phyloP scores from a whole-genome alignment of 2,888 invertebrate genomes.

The Pristionchus entomophagus region DNA sequence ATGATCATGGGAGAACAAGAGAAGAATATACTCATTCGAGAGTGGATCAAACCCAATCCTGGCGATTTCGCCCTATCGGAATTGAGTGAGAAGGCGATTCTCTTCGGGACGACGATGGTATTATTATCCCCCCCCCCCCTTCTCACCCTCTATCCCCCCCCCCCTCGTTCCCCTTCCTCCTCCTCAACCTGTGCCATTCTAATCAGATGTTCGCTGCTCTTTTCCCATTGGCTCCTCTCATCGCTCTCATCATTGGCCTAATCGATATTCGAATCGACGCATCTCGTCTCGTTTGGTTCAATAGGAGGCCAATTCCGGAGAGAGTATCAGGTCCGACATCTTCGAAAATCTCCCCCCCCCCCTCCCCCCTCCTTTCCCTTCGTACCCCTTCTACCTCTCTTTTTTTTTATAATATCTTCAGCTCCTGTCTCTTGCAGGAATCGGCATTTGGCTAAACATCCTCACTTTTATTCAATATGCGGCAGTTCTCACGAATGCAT shows the following conservation, averaged over 20 bases:
- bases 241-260: constrained; percentile 77
- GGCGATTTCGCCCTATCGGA: constrained; percentile 78
- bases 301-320: constrained; percentile 76
- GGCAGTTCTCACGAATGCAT: constrained; percentile 79
- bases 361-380: background rate
- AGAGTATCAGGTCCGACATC: constrained; percentile 57
- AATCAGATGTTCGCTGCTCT: constrained; percentile 79
- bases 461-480: constrained; percentile 77
- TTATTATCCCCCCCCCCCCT: background rate
- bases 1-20: constrained; percentile 47
- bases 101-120: constrained; percentile 77
- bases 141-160: background rate
- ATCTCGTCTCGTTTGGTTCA: constrained; percentile 75
- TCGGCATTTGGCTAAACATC: constrained; percentile 79
- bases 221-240: constrained; percentile 78
- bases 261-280: constrained; percentile 76
- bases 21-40: constrained; percentile 73
- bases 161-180: background rate
- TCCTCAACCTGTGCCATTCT: background rate
- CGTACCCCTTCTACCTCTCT: background rate
- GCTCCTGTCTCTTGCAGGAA: too few species aligned
- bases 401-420: too few species aligned
- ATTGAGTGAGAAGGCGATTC: constrained; percentile 79
- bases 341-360: background rate
- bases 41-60: constrained; percentile 77